These are phyloP conservation scores for Oreochromis spilurus DNA, from an alignment of 2,113 vertebrate species.

Conservation along the genomic window DNA sequence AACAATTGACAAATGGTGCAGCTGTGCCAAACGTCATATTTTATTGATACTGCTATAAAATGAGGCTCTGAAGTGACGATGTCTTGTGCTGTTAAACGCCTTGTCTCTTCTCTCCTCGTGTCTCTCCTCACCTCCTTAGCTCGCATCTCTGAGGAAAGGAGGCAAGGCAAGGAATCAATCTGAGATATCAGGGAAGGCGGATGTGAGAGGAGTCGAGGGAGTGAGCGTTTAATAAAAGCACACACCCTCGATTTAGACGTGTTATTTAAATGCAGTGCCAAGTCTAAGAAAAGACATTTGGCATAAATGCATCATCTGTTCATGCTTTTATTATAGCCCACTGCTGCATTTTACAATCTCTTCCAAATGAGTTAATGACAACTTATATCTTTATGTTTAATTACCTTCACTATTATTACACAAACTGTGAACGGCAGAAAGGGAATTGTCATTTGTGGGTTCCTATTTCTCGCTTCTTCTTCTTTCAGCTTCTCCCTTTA, in stretches of 20 bases:
- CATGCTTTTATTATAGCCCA: neutral
- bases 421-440: neutral
- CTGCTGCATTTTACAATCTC: neutral
- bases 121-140: neutral
- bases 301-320: neutral
- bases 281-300: neutral
- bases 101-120: neutral
- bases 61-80: neutral
- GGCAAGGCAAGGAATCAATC: neutral
- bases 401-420: neutral
- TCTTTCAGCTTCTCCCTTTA: neutral
- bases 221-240: neutral
- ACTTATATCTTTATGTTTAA: neutral
- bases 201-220: neutral
- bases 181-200: neutral
- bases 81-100: neutral
- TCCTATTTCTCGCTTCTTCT: neutral
- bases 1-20: neutral
- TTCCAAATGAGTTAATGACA: neutral
- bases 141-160: neutral
- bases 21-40: neutral
- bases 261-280: neutral
- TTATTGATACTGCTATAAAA: neutral
- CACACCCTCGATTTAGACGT: neutral
- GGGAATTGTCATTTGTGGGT: neutral